phyloP scores from a whole-genome alignment of 2,888 invertebrate genomes.

The Altica lythri region DNA sequence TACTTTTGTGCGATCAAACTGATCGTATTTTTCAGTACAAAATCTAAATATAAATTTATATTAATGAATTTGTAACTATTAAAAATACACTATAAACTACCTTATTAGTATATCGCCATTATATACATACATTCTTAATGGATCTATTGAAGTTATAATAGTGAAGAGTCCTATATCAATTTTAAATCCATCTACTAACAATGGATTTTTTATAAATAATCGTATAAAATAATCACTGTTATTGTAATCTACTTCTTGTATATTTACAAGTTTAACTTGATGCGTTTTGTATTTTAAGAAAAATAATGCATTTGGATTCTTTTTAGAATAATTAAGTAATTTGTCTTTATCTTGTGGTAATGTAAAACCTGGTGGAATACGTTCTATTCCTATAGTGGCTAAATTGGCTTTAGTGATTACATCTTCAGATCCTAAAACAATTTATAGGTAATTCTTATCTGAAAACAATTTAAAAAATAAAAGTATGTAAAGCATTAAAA shows the following conservation, averaged over 20 bases:
- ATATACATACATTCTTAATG: constrained; percentile 2
- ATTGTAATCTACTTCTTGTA: background rate
- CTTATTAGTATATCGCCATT: background rate
- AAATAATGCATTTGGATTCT: background rate
- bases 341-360: background rate
- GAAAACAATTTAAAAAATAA: too few species aligned
- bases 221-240: background rate
- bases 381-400: background rate
- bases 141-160: background rate
- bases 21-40: background rate
- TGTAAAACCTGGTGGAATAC: constrained; percentile 1
- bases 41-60: background rate
- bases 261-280: background rate
- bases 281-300: background rate
- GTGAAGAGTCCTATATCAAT: background rate
- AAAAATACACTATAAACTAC: background rate
- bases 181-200: background rate
- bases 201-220: background rate
- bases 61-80: background rate
- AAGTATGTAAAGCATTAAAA: too few species aligned
- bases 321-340: background rate
- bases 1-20: background rate
- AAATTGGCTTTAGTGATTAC: background rate
- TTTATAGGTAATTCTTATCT: too few species aligned
- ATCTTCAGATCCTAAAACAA: background rate